phyloP scores from a whole-genome alignment of 1,140 invertebrate genomes.

The Subanguina moxae region DNA sequence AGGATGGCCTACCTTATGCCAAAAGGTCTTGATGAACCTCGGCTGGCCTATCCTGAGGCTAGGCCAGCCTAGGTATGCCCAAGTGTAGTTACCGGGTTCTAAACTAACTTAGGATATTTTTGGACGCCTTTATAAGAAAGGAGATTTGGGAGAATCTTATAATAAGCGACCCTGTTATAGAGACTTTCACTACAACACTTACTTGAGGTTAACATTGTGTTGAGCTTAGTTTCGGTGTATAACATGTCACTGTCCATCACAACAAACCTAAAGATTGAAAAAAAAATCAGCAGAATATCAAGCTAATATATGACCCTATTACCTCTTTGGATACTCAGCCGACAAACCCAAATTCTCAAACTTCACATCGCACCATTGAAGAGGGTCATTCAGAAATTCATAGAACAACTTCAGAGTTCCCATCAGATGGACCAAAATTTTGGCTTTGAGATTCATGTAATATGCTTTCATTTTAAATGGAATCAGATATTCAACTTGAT shows the following conservation, averaged over 20 bases:
- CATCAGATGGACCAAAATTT: conserved; percentile 58
- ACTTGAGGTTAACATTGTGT: conserved; percentile 41
- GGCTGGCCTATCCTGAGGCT: too few relatives aligned
- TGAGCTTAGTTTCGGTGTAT: conserved; percentile 52
- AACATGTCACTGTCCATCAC: conserved; percentile 58
- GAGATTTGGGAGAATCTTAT: too few relatives aligned
- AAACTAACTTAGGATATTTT: too few relatives aligned
- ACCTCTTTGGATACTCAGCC: conserved; percentile 57
- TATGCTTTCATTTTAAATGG: conserved; percentile 56
- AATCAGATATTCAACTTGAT: conserved; percentile 49
- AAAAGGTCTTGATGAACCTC: too few relatives aligned
- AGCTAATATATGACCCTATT: not conserved
- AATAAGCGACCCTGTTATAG: too few relatives aligned
- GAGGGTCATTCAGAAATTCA: conserved; percentile 58
- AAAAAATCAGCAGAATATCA: not conserved
- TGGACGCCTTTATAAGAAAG: too few relatives aligned
- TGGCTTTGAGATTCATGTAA: conserved; percentile 51
- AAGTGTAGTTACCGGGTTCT: too few relatives aligned
- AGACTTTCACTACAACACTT: conserved; percentile 29
- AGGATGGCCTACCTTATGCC: too few relatives aligned
- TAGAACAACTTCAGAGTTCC: conserved; percentile 58
- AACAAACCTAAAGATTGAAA: conserved; percentile 43
- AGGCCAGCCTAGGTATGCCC: too few relatives aligned
- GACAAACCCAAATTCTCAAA: conserved; percentile 59
- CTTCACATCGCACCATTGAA: conserved; percentile 59